Evolutionary conservation across 2,113 vertebrate genomes (phyloP), one percentile per base, ranked within the genome.

Genomic region (Oncorhynchus keta): DNA sequence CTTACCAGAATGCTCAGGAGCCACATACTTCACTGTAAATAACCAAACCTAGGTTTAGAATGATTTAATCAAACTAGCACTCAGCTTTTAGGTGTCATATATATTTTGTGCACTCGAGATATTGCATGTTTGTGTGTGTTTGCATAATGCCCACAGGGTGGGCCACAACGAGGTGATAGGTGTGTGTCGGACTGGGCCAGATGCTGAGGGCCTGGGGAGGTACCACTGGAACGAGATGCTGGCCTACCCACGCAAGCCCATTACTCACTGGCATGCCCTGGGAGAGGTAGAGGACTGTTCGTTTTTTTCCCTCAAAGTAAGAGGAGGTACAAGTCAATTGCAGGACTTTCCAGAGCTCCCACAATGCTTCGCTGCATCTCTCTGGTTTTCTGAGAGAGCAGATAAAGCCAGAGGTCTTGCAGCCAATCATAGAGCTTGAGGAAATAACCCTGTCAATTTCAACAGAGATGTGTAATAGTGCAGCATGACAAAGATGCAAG

Each of bases 141-240:
- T 73, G 66, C 30, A 1, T 28, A 11, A 28, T 64, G 0, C 77
- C 79, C 73, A 67, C 87, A 99, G 98, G 83, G 98, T 99, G 30
- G 97, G 98, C 82, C 98, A 98, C 94, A 99, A 99, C 78, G 98
- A 99, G 86, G 97, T 99, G 88, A 99, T 99, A 18, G 98, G 98
- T 0, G 95, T 99, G 0, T 99, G 97, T 70, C 93, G 89, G 73
- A 92, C 95, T 1, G 97, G 98, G 74, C 95, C 97, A 18, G 97
- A 99, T 0, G 97, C 97, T 0, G 94, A 97, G 82, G 98, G 97
- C 16, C 95, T 99, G 26, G 98, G 97, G 79, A 93, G 97, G 76
- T 97, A 98, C 88, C 98, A 99, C 74, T 99, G 98, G 98, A 99
- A 99, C 0, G 98, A 99, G 90, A 99, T 99, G 98, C 65, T 99